phyloP scores from a whole-genome alignment of 2,113 vertebrate species.

The Leuciscus idus region DNA sequence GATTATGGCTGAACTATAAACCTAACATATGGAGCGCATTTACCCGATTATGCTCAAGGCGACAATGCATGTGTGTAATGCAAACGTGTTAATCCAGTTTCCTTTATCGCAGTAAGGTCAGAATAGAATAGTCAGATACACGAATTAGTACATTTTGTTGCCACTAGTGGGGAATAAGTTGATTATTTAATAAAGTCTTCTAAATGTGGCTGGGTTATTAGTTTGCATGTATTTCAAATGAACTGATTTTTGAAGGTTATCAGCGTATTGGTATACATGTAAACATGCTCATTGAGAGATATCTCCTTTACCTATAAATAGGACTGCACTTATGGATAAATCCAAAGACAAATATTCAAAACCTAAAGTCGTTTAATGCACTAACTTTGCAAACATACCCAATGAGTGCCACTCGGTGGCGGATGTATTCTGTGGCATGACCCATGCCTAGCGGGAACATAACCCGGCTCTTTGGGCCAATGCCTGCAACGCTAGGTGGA shows the following conservation, averaged over 20 bases:
- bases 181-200: too few relatives aligned
- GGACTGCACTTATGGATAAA: too few relatives aligned
- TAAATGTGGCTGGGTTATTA: too few relatives aligned
- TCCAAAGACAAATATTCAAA: neutral
- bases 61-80: too few relatives aligned
- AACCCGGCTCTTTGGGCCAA: conserved; percentile 84
- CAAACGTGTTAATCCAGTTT: too few relatives aligned
- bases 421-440: conserved; percentile 90
- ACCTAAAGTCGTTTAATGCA: neutral
- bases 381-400: conserved; percentile 79
- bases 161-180: too few relatives aligned
- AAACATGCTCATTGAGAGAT: neutral
- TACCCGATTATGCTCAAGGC: neutral
- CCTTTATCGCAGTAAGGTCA: too few relatives aligned
- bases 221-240: too few relatives aligned
- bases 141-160: too few relatives aligned
- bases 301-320: neutral
- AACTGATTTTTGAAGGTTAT: too few relatives aligned
- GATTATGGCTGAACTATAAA: neutral
- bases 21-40: neutral
- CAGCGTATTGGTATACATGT: too few relatives aligned
- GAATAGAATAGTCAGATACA: too few relatives aligned
- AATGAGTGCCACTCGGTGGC: conserved; percentile 88
- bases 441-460: conserved; percentile 91
- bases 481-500: conserved; percentile 87